Evolutionary conservation across 1,140 invertebrate genomes (phyloP).

Genomic region (Bombus huntii): DNA sequence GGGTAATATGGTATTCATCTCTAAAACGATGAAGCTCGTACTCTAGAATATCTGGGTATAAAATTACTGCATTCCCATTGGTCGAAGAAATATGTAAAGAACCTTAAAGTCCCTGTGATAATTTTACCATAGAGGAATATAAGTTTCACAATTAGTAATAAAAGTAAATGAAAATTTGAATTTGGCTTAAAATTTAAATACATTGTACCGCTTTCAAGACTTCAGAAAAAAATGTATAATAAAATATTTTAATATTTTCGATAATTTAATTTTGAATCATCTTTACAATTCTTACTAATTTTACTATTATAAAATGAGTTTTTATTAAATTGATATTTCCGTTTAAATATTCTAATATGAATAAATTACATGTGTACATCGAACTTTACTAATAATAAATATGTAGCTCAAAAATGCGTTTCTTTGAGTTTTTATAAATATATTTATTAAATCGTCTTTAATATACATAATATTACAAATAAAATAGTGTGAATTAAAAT

Average conservation of each 20-base stretch:
- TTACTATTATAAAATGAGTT: neutral
- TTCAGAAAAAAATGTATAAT: neutral
- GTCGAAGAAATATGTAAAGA: neutral
- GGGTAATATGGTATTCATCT: neutral
- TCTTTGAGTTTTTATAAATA: neutral
- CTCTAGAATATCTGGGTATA: neutral
- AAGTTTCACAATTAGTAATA: neutral
- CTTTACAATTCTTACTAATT: neutral
- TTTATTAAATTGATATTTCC: neutral
- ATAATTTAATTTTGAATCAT: neutral
- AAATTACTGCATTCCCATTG: constrained; percentile 31
- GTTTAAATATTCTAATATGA: neutral
- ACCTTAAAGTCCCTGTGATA: constrained; percentile 16
- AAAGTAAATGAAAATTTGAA: neutral
- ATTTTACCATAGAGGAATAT: neutral
- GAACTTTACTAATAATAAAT: neutral
- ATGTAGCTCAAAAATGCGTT: neutral
- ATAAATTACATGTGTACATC: neutral
- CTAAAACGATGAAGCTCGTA: neutral
- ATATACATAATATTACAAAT: neutral
- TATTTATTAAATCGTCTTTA: constrained; percentile 19
- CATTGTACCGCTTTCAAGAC: neutral
- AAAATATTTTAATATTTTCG: neutral
- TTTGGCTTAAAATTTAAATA: neutral
- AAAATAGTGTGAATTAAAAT: neutral